Base-by-base conservation (phyloP, 1,140 invertebrate species). In the Heliconius hermathena region DNA sequence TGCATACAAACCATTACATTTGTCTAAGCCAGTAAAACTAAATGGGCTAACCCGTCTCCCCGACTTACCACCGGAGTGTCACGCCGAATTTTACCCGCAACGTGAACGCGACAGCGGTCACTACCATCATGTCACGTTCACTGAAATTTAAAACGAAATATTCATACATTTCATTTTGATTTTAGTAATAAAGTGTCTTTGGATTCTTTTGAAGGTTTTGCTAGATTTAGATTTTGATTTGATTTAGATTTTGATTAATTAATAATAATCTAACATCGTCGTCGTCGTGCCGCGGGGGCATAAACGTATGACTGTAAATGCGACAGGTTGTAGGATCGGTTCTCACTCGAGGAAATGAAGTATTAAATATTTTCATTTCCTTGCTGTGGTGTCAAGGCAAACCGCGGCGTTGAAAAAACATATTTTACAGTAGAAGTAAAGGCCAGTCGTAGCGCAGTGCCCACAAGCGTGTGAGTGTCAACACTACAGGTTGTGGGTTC, bases 41-140 rank as follows among this genome's bases (percentile, higher is more conserved):
- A 81, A 77, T 77, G 75, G 54, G 71, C 72, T 81, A 77, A 81
- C 77, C 57, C 77, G 33, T 26, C 73, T 41, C 73, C 18, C 76
- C 54, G 52, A 79, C 81, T 75, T 29, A 66, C 70, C 74, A 73
- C 20, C 29, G 46, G n/a, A 29, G 49, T 78, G 76, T 82, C 81
- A 80, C 70, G 73, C 66, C 52, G 73, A 82, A 82, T 82, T 82
- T 79, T 78, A 75, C 72, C 13, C 46, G 72, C 29, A 73, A 73
- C 73, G 66, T 73, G 66, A 80, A 78, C 78, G 79, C 73, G 73
- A 83, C 82, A 75, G 74, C 52, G 74, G 74, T 60, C 77, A 71
- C 36, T 66, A 71, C 41, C 71, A 76, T 83, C 74, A 73, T 46
- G 79, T 78, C 73, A 81, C 72, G 76, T 81, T 71, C 70, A n/a